phyloP scores from a whole-genome alignment of 1,140 invertebrate species.

The fruit fly (Drosophila melanogaster) region Release_6_plus_ISO1_MT NT_037436.4:22680501-22681000 shows the following conservation, averaged over 20 bases:
- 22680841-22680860: constrained; percentile 20
- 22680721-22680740: constrained; percentile 24
- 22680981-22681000: constrained; percentile 17
- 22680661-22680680: constrained; percentile 51
- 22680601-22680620: constrained; percentile 71
- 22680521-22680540: constrained; percentile 18
- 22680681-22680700: constrained; percentile 41
- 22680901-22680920: constrained; percentile 29
- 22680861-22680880: neutral
- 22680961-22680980: neutral
- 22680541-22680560: constrained; percentile 72
- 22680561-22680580: constrained; percentile 49
- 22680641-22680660: constrained; percentile 63
- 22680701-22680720: neutral
- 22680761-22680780: constrained; percentile 79
- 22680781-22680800: constrained; percentile 49
- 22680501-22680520: constrained; percentile 19
- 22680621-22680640: constrained; percentile 77
- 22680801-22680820: constrained; percentile 50
- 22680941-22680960: constrained; percentile 56
- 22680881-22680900: neutral
- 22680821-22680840: constrained; percentile 59
- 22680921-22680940: constrained; percentile 40
- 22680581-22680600: constrained; percentile 72
- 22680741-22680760: constrained; percentile 64